Evolutionary conservation across 1,140 invertebrate species (phyloP).

Genomic region (Saccostrea glomerata): DNA sequence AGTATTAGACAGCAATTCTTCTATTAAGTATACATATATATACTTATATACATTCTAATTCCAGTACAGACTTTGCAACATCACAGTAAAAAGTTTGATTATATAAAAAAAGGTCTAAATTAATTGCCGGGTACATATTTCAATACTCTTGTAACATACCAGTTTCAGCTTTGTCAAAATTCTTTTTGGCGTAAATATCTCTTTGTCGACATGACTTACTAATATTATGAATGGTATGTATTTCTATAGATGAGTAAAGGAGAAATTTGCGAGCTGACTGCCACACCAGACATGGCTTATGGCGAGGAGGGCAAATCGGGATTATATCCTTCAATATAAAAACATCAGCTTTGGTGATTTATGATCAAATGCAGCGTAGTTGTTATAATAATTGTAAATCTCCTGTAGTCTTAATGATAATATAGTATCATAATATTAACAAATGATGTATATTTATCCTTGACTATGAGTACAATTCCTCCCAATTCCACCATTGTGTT

Average conservation of each 20-base stretch:
- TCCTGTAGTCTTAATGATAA: no score
- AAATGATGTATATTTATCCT: neutral
- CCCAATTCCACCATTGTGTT: conserved; percentile 81
- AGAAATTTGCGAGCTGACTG: neutral
- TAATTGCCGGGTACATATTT: no score
- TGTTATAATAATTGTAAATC: no score
- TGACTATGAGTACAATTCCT: conserved; percentile 84
- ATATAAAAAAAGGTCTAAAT: no score
- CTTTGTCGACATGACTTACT: no score
- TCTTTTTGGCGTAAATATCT: neutral
- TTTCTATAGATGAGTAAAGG: conserved; percentile 3
- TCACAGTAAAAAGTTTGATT: no score
- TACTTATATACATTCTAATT: no score
- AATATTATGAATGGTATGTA: neutral
- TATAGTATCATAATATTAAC: no score
- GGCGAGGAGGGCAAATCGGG: neutral
- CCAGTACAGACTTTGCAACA: no score
- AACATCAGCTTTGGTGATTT: neutral
- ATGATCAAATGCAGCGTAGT: no score
- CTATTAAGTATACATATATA: no score
- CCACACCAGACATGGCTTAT: neutral
- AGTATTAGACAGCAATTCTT: no score
- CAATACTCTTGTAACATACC: neutral
- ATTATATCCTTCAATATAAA: conserved; percentile 19
- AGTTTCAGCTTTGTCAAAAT: neutral